Evolutionary conservation across 2,113 vertebrate species (phyloP).

Genomic region (Pogonocichla stellata): DNA sequence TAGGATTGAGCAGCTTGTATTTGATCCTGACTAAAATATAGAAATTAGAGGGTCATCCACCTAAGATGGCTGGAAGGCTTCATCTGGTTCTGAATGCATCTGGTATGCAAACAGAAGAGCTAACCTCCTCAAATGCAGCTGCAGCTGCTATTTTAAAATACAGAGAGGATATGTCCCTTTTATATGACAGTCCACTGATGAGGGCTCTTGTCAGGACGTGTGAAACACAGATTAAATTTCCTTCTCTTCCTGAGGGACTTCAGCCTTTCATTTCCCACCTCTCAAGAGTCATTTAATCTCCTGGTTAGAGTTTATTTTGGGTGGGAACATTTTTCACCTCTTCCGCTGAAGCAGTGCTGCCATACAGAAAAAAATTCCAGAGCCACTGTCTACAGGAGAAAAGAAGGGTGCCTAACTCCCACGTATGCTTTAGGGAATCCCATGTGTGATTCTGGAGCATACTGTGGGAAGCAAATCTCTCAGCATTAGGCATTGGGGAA

Average conservation of each 20-base stretch:
- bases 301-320: constrained; percentile 29
- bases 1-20: neutral
- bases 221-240: constrained; percentile 27
- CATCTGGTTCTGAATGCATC: neutral
- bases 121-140: neutral
- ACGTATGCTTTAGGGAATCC: constrained; percentile 34
- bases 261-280: constrained; percentile 8
- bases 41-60: neutral
- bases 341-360: neutral
- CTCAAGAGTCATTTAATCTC: constrained; percentile 29
- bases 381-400: neutral
- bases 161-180: neutral
- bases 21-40: neutral
- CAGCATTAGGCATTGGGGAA: neutral
- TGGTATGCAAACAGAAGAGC: neutral
- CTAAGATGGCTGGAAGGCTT: neutral
- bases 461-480: constrained; percentile 14
- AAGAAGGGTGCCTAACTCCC: constrained; percentile 19
- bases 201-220: neutral
- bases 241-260: constrained; percentile 25
- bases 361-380: neutral
- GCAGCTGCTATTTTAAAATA: constrained; percentile 14
- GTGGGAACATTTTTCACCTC: constrained; percentile 47
- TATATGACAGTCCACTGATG: neutral
- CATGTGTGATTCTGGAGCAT: neutral